phyloP scores from a whole-genome alignment of 2,113 vertebrate species.

The Rhinopomastus cyanomelas region DNA sequence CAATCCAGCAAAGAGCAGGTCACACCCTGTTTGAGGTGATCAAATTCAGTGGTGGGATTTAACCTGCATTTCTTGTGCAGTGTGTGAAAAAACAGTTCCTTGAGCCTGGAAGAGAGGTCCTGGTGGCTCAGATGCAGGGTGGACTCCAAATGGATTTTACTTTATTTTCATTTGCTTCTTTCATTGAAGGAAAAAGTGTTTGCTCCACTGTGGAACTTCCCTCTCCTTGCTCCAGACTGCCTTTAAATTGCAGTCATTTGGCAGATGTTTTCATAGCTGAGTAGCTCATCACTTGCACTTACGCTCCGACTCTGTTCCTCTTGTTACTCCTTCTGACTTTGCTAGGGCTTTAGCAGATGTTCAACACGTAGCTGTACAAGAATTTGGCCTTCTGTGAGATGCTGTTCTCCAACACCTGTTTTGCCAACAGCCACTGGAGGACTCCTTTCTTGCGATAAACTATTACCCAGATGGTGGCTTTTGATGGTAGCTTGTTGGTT shows the following conservation, averaged over 20 bases:
- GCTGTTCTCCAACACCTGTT: conserved; percentile 15
- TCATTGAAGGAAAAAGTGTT: neutral
- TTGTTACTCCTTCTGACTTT: neutral
- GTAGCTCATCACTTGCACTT: neutral
- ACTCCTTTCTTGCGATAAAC: neutral
- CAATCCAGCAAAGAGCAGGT: neutral
- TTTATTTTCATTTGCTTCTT: neutral
- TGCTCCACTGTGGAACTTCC: neutral
- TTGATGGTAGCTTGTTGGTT: neutral
- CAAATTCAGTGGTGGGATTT: neutral
- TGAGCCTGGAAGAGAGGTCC: neutral
- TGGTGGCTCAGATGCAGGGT: neutral
- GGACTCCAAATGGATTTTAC: neutral
- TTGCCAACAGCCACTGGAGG: neutral
- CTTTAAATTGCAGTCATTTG: conserved; percentile 2
- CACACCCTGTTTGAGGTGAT: neutral
- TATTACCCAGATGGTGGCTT: neutral
- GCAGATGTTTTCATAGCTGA: conserved; percentile 7
- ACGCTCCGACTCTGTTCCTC: neutral
- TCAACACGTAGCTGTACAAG: conserved; percentile 3
- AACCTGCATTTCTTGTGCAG: neutral
- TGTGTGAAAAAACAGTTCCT: neutral
- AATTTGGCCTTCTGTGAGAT: conserved; percentile 18
- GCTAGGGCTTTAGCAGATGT: neutral
- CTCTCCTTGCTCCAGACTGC: neutral